Conservation (phyloP, 2,888 invertebrate species). For the Cantharis flavilabris region DNA sequence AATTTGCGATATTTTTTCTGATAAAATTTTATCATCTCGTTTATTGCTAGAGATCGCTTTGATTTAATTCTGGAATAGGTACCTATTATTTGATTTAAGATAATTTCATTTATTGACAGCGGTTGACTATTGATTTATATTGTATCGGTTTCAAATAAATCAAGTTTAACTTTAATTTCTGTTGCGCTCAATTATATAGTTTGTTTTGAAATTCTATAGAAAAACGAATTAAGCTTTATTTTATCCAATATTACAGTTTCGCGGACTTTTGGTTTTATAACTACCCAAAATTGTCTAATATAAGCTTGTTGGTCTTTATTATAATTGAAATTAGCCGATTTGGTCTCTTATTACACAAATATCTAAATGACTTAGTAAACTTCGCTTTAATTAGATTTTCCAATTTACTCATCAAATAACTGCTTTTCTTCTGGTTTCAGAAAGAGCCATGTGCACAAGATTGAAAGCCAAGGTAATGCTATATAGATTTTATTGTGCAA, state of each 20-base stretch:
- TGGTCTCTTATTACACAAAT: too few species aligned
- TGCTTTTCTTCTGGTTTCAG: too few species aligned
- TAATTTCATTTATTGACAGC: neutral
- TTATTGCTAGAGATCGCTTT: neutral
- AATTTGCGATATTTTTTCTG: neutral
- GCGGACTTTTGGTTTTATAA: too few species aligned
- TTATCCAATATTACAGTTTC: too few species aligned
- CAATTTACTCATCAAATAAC: too few species aligned
- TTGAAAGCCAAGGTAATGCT: too few species aligned
- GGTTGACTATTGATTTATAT: neutral
- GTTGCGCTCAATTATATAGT: neutral
- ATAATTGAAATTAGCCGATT: too few species aligned
- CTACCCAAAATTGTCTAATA: too few species aligned
- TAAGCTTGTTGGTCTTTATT: too few species aligned
- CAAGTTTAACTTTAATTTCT: neutral
- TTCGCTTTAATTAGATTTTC: too few species aligned
- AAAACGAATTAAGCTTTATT: neutral
- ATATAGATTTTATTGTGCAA: neutral
- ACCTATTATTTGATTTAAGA: neutral
- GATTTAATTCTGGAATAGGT: neutral
- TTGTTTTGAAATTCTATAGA: neutral
- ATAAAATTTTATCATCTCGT: neutral
- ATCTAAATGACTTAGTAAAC: too few species aligned
- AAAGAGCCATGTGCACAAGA: too few species aligned
- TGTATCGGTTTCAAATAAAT: neutral